Base-by-base conservation (phyloP, 1,140 invertebrate genomes). In the Lasioglossum baleicum region DNA sequence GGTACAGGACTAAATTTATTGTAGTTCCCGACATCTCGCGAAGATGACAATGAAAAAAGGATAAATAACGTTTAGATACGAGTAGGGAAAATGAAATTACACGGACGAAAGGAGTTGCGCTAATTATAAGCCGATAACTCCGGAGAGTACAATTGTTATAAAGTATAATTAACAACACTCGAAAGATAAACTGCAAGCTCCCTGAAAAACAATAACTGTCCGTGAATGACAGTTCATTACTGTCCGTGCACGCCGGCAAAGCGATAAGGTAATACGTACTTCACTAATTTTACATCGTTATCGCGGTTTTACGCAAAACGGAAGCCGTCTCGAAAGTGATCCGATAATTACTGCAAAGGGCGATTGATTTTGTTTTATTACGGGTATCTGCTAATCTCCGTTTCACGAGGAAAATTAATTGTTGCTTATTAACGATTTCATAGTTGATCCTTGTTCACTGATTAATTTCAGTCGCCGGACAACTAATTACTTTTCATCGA, bases 201-300 rank as follows among this genome's bases (percentile, higher is more conserved):
- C 68, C 74, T 74, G 63, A 83, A 61, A 69, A 83, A 53, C 61
- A 69, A 56, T 10, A 65, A 51, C 69, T 22, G 35, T 13, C 17
- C 65, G 67, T 35, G 77, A 83, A 78, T 40, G 64, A 53, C 40
- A 44, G 53, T 13, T n/a, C 11, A 31, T 74, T 71, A 65, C 65
- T 82, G 61, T 42, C 20, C 17, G 15, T 61, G 26, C 22, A 64
- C 48, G 51, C 51, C 22, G 26, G 53, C 58, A 56, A n/a, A 40
- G 68, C 61, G 83, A 80, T 86, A 82, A 85, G 58, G 67, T 61
- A 75, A 82, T 76, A 26, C 26, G 26, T 26, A 75, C 73, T 85
- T 80, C 61, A 74, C 72, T 68, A 67, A 71, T 82, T 81, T 80
- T 72, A 44, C 80, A 67, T 63, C 22, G 53, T 72, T 86, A 86